phyloP scores from a whole-genome alignment of 2,797 vertebrate species.

The Macroramphosus scolopax region DNA sequence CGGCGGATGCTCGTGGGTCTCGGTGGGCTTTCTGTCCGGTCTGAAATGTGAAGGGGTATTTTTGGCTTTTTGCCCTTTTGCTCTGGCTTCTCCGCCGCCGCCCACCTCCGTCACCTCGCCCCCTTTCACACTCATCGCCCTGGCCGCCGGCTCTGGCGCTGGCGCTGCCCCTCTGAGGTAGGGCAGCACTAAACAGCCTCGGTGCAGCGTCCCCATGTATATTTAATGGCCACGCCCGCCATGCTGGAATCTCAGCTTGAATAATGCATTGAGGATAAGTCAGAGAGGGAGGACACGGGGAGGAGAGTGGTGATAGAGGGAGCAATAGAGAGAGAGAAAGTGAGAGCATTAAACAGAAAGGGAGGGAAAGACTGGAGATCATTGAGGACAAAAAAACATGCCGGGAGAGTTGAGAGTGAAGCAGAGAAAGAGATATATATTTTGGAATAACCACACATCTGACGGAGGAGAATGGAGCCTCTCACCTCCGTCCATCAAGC shows the following conservation, averaged over 20 bases:
- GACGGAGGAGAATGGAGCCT: constrained; percentile 36
- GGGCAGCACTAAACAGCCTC: constrained; percentile 63
- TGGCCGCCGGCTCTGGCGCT: too few species aligned
- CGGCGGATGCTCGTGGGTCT: too few species aligned
- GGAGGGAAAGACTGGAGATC: constrained; percentile 21
- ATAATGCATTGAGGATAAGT: constrained; percentile 64
- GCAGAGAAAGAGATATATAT: constrained; percentile 12
- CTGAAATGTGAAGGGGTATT: too few species aligned
- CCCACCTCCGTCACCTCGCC: too few species aligned
- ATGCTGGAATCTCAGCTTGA: constrained; percentile 61
- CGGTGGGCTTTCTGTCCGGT: too few species aligned
- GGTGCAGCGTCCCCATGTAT: constrained; percentile 60
- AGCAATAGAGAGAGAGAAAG: constrained; percentile 5
- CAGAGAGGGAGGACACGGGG: constrained; percentile 30
- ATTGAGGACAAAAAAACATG: constrained; percentile 27
- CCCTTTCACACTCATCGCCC: neutral
- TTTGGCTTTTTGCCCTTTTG: neutral
- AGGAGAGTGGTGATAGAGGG: neutral
- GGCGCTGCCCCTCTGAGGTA: constrained; percentile 43
- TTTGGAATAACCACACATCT: constrained; percentile 53
- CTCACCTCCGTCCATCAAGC: constrained; percentile 45
- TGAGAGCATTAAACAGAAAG: constrained; percentile 9
- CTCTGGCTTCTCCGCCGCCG: neutral
- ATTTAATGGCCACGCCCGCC: constrained; percentile 69
- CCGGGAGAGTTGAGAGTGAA: constrained; percentile 10